Evolutionary conservation across 2,797 vertebrate species (phyloP), one percentile per base, ranked within the genome.

Genomic region (Rhabdomys pumilio): DNA sequence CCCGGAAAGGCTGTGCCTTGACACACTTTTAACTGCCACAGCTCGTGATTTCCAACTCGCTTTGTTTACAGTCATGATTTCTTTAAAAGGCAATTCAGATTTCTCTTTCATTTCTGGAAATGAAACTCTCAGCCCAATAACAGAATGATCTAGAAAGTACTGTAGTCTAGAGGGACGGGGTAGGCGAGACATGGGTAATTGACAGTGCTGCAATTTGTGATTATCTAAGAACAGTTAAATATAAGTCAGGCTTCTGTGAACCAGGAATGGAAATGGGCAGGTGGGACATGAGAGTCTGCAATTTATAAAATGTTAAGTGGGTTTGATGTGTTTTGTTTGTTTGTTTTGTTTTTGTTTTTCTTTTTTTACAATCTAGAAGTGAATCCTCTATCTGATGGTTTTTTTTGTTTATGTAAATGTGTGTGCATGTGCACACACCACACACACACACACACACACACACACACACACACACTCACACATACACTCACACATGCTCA

Each of bases 261-360:
- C 53, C 47, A 87, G 87, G 76, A 73, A 67, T 38, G 50, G 14
- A 79, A 88, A 69, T 6, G 29, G 47, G 20, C 63, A 90, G 77
- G 44, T 31, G 59, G 89, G 44, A 72, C 65, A 17, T 0, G 0
- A 72, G 86, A 88, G 38, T 61, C 93, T 89, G 79, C 82, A 95
- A 91, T 75, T 77, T 41, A 87, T 67, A 90, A 76, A 67, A 89
- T 90, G 59, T 81, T 85, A 85, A 92, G 86, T 41, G 59, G 95
- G n/a, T 57, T 38, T 82, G 67, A n/a, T 19, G 34, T 10, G 1
- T 38, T 72, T 69, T n/a, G 15, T n/a, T 69, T 20, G 50, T 50
- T n/a, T n/a, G 1, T n/a, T n/a, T 34, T 34, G 13, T 67, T 67
- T 29, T 29, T n/a, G n/a, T 79, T 0, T 47, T 77, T 57, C 15